Evolutionary conservation across 1,140 invertebrate species (phyloP), one percentile per base, ranked within the genome.

Genomic region (Papilio xuthus): DNA sequence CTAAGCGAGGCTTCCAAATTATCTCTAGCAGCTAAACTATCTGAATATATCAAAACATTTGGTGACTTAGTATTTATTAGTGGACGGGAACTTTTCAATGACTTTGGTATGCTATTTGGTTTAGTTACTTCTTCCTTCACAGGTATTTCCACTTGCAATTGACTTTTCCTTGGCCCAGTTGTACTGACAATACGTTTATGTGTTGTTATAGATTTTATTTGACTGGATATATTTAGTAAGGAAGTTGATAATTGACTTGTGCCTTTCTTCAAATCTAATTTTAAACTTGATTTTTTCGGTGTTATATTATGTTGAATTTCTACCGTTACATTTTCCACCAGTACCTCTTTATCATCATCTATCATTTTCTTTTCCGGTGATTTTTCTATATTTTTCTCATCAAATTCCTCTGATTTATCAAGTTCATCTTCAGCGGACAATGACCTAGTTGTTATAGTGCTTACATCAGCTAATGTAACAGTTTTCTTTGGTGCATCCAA

Each of bases 21-120:
- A 67, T 97, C 96, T 82, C 96, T 96, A 28, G 96, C 96, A 28
- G 95, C 94, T 63, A 95, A 83, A 87, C 97, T 97, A 85, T 98
- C 97, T 20, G 97, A 96, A 92, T 97, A 98, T 44, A 98, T 96
- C 32, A 98, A 94, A 79, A 98, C 95, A 93, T 98, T 98, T 6
- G 97, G 97, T 23, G 97, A 97, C 94, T 97, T 97, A 37, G 91
- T 92, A 92, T 93, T 93, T 18, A 93, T 82, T 92, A 93, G 88
- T 92, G 92, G 92, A 92, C 92, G 92, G 90, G 88, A 90, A 86
- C 85, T 88, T 89, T 92, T 93, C 37, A 84, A 85, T 78, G 91
- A 91, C 81, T 92, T 92, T 72, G 88, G 85, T 44, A 86, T 91
- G n/a, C 84, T 81, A 78, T 89, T 88, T 26, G 86, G 75, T 78